These are phyloP conservation scores for Epiblema foenella DNA, from an alignment of 2,888 invertebrate species.

Conservation along the genomic window DNA sequence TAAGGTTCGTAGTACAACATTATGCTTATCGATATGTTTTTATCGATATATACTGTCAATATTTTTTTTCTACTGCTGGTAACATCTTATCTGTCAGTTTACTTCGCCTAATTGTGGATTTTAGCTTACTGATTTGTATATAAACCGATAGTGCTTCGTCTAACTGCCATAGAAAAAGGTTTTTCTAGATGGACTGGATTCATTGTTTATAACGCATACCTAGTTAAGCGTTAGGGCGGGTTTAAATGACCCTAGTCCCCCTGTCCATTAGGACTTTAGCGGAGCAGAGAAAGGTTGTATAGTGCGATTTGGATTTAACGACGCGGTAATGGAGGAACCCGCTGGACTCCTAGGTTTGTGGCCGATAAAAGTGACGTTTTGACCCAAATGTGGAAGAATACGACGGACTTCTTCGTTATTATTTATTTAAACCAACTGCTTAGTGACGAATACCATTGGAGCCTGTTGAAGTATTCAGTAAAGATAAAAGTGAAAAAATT, in stretches of 20 bases:
- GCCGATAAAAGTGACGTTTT: slow-evolving; percentile 48
- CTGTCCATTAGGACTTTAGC: slow-evolving; percentile 37
- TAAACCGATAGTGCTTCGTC: slow-evolving; percentile 48
- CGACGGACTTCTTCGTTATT: neutral
- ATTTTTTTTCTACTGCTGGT: too few relatives aligned
- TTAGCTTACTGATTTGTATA: slow-evolving; percentile 46
- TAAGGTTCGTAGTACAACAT: too few relatives aligned
- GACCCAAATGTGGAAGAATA: slow-evolving; percentile 23
- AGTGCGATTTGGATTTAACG: slow-evolving; percentile 42
- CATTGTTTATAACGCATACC: slow-evolving; percentile 28
- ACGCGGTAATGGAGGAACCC: slow-evolving; percentile 39
- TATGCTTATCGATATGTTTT: too few relatives aligned
- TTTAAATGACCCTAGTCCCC: slow-evolving; percentile 38
- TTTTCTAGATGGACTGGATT: slow-evolving; percentile 9
- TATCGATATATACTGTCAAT: too few relatives aligned
- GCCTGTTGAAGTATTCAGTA: too few relatives aligned
- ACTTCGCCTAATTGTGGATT: too few relatives aligned
- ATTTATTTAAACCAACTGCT: neutral
- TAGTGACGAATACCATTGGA: neutral
- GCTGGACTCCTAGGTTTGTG: slow-evolving; percentile 27
- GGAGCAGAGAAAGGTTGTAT: slow-evolving; percentile 37
- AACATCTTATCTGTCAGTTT: too few relatives aligned
- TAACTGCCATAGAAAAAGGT: slow-evolving; percentile 42
- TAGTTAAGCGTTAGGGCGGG: slow-evolving; percentile 26
- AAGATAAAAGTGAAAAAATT: too few relatives aligned